Conservation (phyloP, 2,888 invertebrate species). For the Prenolepis imparis region DNA sequence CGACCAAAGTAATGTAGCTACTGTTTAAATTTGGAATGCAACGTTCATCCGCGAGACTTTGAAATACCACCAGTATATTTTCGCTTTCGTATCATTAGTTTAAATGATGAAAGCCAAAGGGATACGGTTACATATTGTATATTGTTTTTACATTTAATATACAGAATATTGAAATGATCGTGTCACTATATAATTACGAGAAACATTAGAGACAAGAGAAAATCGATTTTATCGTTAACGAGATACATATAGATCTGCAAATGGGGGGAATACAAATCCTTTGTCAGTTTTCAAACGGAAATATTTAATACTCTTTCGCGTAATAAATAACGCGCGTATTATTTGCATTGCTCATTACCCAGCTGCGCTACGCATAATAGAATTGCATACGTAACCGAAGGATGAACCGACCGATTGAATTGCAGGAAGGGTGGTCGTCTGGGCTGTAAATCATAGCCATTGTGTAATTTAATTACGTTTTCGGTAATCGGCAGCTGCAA, state of each 20-base stretch:
- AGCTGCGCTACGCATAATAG: conserved; percentile 31
- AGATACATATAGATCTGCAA: not conserved
- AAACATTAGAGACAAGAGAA: not conserved
- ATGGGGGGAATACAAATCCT: not conserved
- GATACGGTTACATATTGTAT: not conserved
- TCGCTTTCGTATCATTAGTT: not conserved
- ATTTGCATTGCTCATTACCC: conserved; percentile 48
- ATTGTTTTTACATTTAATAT: not conserved
- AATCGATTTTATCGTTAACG: not conserved
- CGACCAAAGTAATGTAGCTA: conserved; percentile 37
- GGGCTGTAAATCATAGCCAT: conserved; percentile 60
- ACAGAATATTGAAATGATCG: conserved; percentile 3
- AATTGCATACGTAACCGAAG: conserved; percentile 29
- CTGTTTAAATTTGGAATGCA: conserved; percentile 54
- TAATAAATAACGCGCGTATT: not conserved
- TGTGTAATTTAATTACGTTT: conserved; percentile 69
- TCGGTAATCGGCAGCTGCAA: conserved; percentile 61
- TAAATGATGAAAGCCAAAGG: conserved; percentile 33
- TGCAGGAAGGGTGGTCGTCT: conserved; percentile 51
- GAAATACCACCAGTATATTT: conserved; percentile 25
- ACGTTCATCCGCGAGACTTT: not conserved
- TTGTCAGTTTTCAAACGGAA: not conserved
- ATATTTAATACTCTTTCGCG: conserved; percentile 37
- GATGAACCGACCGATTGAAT: conserved; percentile 43
- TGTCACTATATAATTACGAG: not conserved